Conservation (phyloP, 2,113 vertebrate species). For the Scalopus aquaticus region DNA sequence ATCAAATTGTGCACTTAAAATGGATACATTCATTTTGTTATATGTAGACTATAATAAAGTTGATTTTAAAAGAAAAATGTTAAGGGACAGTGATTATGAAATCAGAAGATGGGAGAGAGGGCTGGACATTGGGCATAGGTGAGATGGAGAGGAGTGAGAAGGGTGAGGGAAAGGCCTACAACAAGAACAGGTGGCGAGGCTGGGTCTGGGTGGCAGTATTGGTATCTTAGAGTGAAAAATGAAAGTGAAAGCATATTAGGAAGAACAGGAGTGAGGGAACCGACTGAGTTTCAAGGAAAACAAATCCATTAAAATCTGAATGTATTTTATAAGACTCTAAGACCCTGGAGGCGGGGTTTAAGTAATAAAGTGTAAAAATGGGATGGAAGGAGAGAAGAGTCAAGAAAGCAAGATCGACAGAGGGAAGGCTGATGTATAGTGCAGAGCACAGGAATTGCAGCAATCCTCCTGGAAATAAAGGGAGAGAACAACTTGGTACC, state of each 20-base stretch:
- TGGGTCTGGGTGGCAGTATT: not conserved
- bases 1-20: conserved; percentile 6
- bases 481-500: conserved; percentile 5
- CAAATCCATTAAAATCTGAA: conserved; percentile 19
- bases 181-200: not conserved
- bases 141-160: not conserved
- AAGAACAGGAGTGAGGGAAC: not conserved
- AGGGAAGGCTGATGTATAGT: not conserved
- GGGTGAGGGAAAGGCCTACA: not conserved
- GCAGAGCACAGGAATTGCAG: not conserved
- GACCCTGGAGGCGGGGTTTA: not conserved
- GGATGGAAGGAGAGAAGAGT: conserved; percentile 9
- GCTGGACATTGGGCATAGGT: not conserved
- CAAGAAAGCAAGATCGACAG: conserved; percentile 29
- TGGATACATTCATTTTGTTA: not conserved
- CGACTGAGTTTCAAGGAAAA: conserved; percentile 22
- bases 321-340: conserved; percentile 31
- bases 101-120: not conserved
- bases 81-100: conserved; percentile 5
- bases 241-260: not conserved
- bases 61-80: conserved; percentile 36
- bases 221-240: conserved; percentile 15
- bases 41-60: not conserved
- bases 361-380: conserved; percentile 30
- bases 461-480: conserved; percentile 20